These are phyloP conservation scores for Nomada flava DNA, from an alignment of 2,888 invertebrate genomes.

Conservation along the genomic window DNA sequence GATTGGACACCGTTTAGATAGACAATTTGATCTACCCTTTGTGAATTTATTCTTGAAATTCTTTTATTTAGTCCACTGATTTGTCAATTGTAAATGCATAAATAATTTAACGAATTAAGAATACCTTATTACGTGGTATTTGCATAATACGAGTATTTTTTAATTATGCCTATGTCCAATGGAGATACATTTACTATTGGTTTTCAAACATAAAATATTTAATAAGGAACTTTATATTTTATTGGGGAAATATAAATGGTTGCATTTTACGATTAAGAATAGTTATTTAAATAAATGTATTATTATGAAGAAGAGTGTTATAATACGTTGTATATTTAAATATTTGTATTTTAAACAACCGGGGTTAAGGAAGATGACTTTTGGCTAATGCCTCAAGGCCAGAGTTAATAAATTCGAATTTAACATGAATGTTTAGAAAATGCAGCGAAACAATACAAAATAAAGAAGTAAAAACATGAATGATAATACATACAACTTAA, in stretches of 20 bases:
- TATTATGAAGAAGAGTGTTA: neutral
- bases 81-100: neutral
- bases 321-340: neutral
- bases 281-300: neutral
- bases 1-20: constrained; percentile 7
- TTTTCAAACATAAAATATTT: neutral
- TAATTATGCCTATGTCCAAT: neutral
- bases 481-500: too few species aligned
- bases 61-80: neutral
- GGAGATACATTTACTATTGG: neutral
- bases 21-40: constrained; percentile 27
- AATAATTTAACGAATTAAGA: neutral
- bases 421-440: too few species aligned
- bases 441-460: too few species aligned
- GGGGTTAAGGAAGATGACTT: too few species aligned
- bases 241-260: neutral
- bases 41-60: neutral
- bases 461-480: too few species aligned
- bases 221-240: neutral
- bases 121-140: neutral
- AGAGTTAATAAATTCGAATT: neutral
- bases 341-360: neutral
- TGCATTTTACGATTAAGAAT: neutral
- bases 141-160: neutral
- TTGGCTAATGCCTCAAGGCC: too few species aligned